Base-by-base conservation (phyloP, 2,888 invertebrate genomes). In the Mantis religiosa region DNA sequence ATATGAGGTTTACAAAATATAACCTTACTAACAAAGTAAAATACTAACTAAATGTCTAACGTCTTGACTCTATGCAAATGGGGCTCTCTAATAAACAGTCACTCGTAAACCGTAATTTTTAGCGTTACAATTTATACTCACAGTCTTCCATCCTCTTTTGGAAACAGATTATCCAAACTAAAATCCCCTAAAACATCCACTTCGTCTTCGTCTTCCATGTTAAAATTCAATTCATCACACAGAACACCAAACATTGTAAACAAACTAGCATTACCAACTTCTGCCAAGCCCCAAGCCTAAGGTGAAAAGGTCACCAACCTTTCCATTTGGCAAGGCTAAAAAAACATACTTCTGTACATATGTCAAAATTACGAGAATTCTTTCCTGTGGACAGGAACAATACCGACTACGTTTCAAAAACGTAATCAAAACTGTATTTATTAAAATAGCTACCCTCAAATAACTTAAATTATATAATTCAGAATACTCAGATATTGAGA, bases 131-230 rank as follows among this genome's bases (percentile, higher is more conserved):
- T 90, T 41, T n/a, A 83, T 90, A 94, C 95, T 94, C 92, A 95
- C 95, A 95, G 94, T 92, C 94, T 94, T 91, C 94, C 94, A 91
- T 94, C 95, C 91, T 94, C 95, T 93, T 94, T 95, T 84, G 94
- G 94, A 91, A 95, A 93, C 92, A 95, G 94, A 92, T 94, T 95
- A 93, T 96, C 95, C 92, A 96, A 94, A 90, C 95, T 95, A 93
- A 96, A 96, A 94, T 96, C 96, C 90, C 96, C 96, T 91, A 96
- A 94, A 92, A 96, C 94, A 93, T 96, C 96, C 92, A 96, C 95
- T 93, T 96, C 96, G 91, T 96, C 96, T 88, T 96, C 96, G 91
- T 96, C 96, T 91, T 95, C 95, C 95, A 96, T 96, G 20, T 20
- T 71, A 20, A 71, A 71, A 25, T 71, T 25, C 6, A 2, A 15